Evolutionary conservation across 2,888 invertebrate genomes (phyloP), one percentile per base, ranked within the genome.

Genomic region (Linnaemya tessellans): DNA sequence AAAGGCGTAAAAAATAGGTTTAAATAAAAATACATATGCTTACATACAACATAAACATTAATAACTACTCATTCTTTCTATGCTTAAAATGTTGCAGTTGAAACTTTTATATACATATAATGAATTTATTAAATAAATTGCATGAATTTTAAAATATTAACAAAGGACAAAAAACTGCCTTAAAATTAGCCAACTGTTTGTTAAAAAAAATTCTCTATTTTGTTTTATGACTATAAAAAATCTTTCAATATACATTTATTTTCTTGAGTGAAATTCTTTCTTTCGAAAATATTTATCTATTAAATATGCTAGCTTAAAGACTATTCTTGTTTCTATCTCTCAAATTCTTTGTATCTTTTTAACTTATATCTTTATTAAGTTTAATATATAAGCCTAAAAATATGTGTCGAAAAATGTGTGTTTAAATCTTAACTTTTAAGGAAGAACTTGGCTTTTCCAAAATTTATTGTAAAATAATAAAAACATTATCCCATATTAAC

Each of bases 301-400:
- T 46, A 38, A 25, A 30, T 41, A 9, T 41, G 38, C 20, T 43
- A 56, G 5, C 30, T 58, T 68, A 64, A 51, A 49, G 46, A 54
- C 46, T 22, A 13, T 11, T 13, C 15, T 41, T 10, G 20, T 56
- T 25, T 11, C 9, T 35, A n/a, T 20, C 18, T 25, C 15, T 64
- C n/a, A n/a, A 13, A 20, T 56, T 67, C 38, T 20, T 65, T 67
- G 51, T 56, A 30, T 38, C 30, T 20, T 65, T 67, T 41, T 56
- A 30, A 22, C 30, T 25, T 35, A 30, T 64, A 75, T 18, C 49
- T 43, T 60, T 78, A 30, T 49, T 54, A 73, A 30, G 25, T 65
- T 71, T 58, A 74, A 73, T 41, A 11, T 65, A 64, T 84, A 84
- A 84, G 84, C 64, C 35, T 54, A 65, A 65, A 84, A 80, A 58